Evolutionary conservation across 2,113 vertebrate species (phyloP).

Genomic region (cat (Felis catus)): F.catus_Fca126_mat1.0 CM031426.1:10670001-10670500

Average conservation of each 20-base stretch:
- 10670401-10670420: not conserved
- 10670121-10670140: not conserved
- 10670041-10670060: not conserved
- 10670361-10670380: not conserved
- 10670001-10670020: not conserved
- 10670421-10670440: not conserved
- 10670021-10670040: not conserved
- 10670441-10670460: not conserved
- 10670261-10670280: not conserved
- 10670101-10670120: not conserved
- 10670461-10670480: not conserved
- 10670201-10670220: too few species aligned
- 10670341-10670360: not conserved
- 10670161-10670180: too few species aligned
- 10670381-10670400: not conserved
- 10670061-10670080: not conserved
- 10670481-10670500: not conserved
- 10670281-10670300: not conserved
- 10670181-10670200: too few species aligned
- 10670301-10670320: not conserved
- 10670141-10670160: not conserved
- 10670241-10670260: too few species aligned
- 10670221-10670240: not conserved
- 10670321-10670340: not conserved
- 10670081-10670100: not conserved